Percentiles rank a stretch among this genome's conserved stretches.
These are phyloP conservation scores for Spinus olivaceus DNA, from an alignment of 2,797 vertebrate genomes.

Conservation along the genomic window DNA sequence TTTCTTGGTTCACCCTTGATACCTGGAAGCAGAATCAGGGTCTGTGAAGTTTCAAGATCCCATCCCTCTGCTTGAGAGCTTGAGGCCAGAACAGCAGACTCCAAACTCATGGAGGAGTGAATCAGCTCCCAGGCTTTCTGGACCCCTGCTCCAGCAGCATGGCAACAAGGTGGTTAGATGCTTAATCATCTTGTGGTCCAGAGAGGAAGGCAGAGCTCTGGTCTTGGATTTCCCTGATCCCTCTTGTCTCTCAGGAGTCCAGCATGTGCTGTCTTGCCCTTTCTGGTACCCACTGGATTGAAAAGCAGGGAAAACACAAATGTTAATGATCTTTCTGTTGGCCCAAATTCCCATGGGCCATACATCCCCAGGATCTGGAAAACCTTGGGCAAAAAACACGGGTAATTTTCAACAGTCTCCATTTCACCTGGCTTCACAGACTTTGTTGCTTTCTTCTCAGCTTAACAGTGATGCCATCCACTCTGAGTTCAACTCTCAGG, in stretches of 20 bases:
- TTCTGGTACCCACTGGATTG: not conserved
- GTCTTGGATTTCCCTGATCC: not conserved
- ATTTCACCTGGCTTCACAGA: not conserved
- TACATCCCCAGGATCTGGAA: not conserved
- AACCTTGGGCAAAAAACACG: not conserved
- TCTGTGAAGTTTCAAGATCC: not conserved
- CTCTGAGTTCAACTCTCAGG: not conserved
- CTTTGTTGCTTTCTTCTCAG: not conserved
- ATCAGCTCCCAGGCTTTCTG: not conserved
- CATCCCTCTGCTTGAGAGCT: not conserved
- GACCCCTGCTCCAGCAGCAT: not conserved
- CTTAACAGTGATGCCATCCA: not conserved
- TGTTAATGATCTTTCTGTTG: not conserved
- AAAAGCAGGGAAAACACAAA: not conserved
- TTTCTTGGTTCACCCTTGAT: not conserved
- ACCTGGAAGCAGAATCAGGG: not conserved
- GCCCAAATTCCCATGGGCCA: not conserved
- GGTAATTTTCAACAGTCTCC: not conserved
- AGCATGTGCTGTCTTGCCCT: not conserved
- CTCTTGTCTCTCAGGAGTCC: not conserved
- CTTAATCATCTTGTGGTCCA: not conserved
- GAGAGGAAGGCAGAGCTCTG: not conserved
- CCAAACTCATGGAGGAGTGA: not conserved
- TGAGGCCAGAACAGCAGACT: not conserved
- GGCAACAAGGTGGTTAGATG: not conserved